phyloP scores from a whole-genome alignment of 2,888 invertebrate species.

The Argyresthia goedartella region DNA sequence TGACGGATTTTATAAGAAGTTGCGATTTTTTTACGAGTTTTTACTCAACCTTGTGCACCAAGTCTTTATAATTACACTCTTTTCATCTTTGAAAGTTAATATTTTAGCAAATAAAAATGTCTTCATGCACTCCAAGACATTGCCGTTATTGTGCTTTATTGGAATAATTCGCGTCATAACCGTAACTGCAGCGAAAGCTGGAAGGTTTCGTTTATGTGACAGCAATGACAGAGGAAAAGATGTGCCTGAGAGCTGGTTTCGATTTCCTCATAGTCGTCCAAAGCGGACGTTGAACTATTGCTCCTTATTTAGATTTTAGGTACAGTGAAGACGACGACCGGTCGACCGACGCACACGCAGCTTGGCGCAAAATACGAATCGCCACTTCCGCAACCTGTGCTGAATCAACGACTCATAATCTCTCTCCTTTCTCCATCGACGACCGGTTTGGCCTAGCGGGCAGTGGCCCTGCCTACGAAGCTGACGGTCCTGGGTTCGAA shows the following conservation, averaged over 20 bases:
- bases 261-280: slow-evolving; percentile 44
- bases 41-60: background rate
- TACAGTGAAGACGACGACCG: slow-evolving; percentile 60
- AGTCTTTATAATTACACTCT: background rate
- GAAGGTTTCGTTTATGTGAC: no score
- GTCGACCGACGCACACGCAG: slow-evolving; percentile 36
- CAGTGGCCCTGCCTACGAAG: no score
- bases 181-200: no score
- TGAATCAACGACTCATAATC: slow-evolving; percentile 14
- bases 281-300: slow-evolving; percentile 64
- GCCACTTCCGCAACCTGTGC: slow-evolving; percentile 53
- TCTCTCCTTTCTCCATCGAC: background rate
- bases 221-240: no score
- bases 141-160: background rate
- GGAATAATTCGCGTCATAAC: no score
- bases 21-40: no score
- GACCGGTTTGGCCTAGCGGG: no score
- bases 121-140: slow-evolving; percentile 1
- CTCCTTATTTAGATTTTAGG: slow-evolving; percentile 69
- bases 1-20: no score
- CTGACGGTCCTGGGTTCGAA: no score
- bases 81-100: background rate
- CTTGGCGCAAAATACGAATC: slow-evolving; percentile 48
- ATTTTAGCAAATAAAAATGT: background rate
- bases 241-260: slow-evolving; percentile 16